Conservation (phyloP, 2,888 invertebrate species). For the Hypolimnas misippus region DNA sequence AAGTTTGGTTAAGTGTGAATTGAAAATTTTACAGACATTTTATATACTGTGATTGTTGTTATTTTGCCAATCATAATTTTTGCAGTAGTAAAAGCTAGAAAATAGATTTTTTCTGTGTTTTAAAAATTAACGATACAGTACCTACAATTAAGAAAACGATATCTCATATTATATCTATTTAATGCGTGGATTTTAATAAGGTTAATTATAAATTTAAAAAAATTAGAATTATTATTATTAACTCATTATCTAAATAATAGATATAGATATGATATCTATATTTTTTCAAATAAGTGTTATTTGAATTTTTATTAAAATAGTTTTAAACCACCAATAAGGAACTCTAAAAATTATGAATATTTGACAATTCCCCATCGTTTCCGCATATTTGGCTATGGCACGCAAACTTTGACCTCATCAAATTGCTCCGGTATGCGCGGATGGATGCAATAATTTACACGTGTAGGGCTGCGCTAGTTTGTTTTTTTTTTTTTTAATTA, state of each 20-base stretch:
- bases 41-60: neutral
- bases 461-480: slow-evolving; percentile 54
- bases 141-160: no score
- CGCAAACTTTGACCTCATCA: slow-evolving; percentile 57
- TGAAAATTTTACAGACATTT: no score
- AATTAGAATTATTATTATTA: no score
- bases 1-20: slow-evolving; percentile 34
- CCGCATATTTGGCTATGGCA: slow-evolving; percentile 70
- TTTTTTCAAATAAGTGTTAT: neutral
- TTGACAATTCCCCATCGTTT: slow-evolving; percentile 55
- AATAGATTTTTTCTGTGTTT: no score
- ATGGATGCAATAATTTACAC: slow-evolving; percentile 58
- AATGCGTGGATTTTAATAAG: no score
- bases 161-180: no score
- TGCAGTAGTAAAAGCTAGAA: neutral
- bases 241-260: no score
- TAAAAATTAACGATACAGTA: no score
- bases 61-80: neutral
- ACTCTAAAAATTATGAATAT: slow-evolving; percentile 21
- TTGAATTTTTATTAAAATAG: neutral
- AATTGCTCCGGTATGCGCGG: slow-evolving; percentile 65
- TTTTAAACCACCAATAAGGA: neutral
- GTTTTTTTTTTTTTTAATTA: slow-evolving; percentile 43
- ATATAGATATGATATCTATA: no score
- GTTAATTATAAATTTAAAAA: no score